Percentiles rank a stretch among this genome's conserved stretches.
Evolutionary conservation across 2,797 vertebrate species (phyloP).

Genomic region (Ambastaia sidthimunki): DNA sequence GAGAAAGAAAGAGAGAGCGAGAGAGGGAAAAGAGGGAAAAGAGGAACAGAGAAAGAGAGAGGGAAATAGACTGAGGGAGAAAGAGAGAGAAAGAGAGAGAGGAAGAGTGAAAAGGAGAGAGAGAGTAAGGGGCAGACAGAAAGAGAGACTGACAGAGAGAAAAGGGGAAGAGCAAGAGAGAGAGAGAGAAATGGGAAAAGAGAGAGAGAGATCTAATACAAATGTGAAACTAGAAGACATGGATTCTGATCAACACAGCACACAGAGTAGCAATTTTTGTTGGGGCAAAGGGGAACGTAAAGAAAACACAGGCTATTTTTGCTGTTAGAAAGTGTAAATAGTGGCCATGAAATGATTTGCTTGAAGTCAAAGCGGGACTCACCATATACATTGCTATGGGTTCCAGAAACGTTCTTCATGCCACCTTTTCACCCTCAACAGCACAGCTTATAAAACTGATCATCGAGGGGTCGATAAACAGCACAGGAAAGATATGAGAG

Average conservation of each 20-base stretch:
- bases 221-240: constrained; percentile 1
- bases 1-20: no score
- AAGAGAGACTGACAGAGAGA: background rate
- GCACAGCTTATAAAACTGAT: constrained; percentile 44
- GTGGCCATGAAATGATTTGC: constrained; percentile 22
- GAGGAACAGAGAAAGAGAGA: background rate
- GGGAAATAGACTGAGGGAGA: background rate
- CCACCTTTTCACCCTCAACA: constrained; percentile 33
- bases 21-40: background rate
- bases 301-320: constrained; percentile 6
- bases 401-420: constrained; percentile 21
- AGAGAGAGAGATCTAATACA: constrained; percentile 18
- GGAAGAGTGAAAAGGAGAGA: background rate
- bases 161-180: background rate
- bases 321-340: constrained; percentile 26
- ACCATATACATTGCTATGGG: background rate
- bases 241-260: constrained; percentile 13
- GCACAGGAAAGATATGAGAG: constrained; percentile 33
- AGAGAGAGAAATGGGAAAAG: background rate
- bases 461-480: constrained; percentile 51
- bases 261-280: constrained; percentile 12
- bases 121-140: background rate
- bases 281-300: background rate
- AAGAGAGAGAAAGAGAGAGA: background rate
- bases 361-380: background rate